Conservation (phyloP, 2,797 vertebrate species). For the Pipistrellus nathusii region DNA sequence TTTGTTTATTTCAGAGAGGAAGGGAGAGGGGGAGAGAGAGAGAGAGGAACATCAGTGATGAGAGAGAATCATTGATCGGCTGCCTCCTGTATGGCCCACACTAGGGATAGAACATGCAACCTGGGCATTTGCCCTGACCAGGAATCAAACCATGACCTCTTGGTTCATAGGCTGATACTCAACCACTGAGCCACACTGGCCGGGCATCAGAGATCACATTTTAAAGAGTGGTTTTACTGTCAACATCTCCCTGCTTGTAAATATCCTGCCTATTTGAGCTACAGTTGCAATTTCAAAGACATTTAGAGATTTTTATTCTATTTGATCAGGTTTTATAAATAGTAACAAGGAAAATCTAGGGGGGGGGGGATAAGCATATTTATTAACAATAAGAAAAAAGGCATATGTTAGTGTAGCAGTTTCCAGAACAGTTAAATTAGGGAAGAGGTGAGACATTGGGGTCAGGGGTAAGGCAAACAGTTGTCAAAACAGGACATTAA, state of each 20-base stretch:
- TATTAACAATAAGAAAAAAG: neutral
- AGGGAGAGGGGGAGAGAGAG: too few relatives aligned
- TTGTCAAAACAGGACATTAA: neutral
- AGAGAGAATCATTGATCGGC: too few relatives aligned
- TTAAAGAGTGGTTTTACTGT: neutral
- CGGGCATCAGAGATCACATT: neutral
- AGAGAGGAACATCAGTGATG: too few relatives aligned
- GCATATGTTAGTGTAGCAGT: neutral
- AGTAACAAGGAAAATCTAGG: neutral
- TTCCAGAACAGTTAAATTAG: neutral
- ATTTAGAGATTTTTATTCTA: slow-evolving; percentile 22
- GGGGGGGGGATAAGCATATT: neutral
- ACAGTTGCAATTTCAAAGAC: neutral
- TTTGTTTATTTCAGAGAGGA: too few relatives aligned
- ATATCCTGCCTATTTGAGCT: neutral
- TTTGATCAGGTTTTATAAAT: slow-evolving; percentile 22
- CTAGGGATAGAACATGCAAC: too few relatives aligned
- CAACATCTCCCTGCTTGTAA: slow-evolving; percentile 34
- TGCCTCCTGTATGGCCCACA: too few relatives aligned
- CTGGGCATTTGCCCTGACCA: too few relatives aligned
- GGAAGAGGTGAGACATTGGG: neutral
- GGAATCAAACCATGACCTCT: too few relatives aligned
- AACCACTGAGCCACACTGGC: too few relatives aligned
- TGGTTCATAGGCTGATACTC: too few relatives aligned
- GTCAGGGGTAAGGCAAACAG: neutral